Conservation (phyloP, 2,888 invertebrate species). For the Mythimna lalbum region DNA sequence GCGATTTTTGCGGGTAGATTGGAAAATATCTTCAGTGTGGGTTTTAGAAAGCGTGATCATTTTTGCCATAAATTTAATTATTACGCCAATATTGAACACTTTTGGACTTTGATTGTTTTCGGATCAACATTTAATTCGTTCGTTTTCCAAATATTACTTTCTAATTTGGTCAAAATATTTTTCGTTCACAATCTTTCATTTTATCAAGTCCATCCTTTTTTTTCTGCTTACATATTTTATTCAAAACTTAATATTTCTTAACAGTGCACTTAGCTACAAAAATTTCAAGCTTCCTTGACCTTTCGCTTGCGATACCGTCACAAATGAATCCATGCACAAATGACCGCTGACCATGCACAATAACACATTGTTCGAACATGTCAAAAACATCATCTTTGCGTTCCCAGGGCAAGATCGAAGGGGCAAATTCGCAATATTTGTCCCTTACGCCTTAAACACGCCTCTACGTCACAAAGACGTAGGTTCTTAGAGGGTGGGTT, state of each 20-base stretch:
- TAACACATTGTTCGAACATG: slow-evolving; percentile 76
- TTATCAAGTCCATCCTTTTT: not conserved
- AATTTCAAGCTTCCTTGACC: slow-evolving; percentile 53
- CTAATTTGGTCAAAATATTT: not conserved
- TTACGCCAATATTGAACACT: not conserved
- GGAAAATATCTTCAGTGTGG: slow-evolving; percentile 65
- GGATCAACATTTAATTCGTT: not conserved
- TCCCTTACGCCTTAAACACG: slow-evolving; percentile 82
- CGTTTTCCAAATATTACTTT: not conserved
- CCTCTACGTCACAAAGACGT: slow-evolving; percentile 82
- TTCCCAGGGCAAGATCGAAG: slow-evolving; percentile 79
- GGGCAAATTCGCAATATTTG: slow-evolving; percentile 86
- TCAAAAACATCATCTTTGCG: slow-evolving; percentile 85
- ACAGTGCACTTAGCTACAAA: slow-evolving; percentile 43
- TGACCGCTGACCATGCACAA: slow-evolving; percentile 81
- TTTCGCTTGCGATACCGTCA: slow-evolving; percentile 58
- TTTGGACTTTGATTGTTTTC: not conserved
- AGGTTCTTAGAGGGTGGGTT: slow-evolving; percentile 86
- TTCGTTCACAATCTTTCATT: not conserved
- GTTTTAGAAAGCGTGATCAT: slow-evolving; percentile 20
- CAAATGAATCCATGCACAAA: slow-evolving; percentile 76
- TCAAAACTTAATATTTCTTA: not conserved
- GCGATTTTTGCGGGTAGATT: slow-evolving; percentile 71
- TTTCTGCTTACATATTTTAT: not conserved
- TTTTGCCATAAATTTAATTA: slow-evolving; percentile 15